Evolutionary conservation across 2,113 vertebrate species (phyloP).

Genomic region (Phalacrocorax brasilianus): DNA sequence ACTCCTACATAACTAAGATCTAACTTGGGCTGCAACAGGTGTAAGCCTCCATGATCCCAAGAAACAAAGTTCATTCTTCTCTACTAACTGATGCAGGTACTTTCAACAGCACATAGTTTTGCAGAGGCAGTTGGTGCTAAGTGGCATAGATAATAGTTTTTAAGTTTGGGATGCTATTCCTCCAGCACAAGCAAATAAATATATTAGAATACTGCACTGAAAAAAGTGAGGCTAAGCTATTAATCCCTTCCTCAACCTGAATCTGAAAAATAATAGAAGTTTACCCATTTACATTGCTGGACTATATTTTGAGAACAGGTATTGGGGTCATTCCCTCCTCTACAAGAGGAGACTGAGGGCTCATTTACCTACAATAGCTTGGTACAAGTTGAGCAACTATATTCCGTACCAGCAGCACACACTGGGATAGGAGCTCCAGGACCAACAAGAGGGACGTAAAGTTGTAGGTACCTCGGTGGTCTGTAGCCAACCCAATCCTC

Average conservation of each 20-base stretch:
- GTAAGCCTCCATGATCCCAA: neutral
- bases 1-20: neutral
- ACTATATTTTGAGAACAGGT: neutral
- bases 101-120: neutral
- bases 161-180: neutral
- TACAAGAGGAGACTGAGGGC: neutral
- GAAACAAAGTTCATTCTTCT: neutral
- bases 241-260: neutral
- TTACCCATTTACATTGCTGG: neutral
- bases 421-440: neutral
- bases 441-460: neutral
- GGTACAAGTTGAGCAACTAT: neutral
- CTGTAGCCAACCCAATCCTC: neutral
- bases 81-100: neutral
- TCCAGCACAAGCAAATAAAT: neutral
- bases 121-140: neutral
- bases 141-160: neutral
- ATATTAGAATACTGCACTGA: neutral
- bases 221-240: neutral
- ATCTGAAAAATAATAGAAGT: neutral
- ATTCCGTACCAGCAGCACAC: neutral
- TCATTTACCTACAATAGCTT: neutral
- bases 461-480: neutral
- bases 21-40: neutral
- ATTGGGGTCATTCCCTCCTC: neutral